phyloP scores from a whole-genome alignment of 2,113 vertebrate species.

The Amphilophus citrinellus region DNA sequence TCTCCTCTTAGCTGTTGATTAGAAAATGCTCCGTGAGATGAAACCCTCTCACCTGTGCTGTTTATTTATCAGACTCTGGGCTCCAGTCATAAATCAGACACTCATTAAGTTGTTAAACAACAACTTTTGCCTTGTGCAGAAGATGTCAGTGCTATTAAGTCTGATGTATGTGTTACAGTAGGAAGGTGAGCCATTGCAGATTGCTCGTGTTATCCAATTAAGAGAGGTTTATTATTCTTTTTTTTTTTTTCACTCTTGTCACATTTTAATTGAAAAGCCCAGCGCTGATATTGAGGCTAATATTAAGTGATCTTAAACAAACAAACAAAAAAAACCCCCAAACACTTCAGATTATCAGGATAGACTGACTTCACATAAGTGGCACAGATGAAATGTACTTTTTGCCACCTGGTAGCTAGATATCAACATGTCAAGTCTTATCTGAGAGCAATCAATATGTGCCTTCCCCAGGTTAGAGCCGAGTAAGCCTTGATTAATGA shows the following conservation, averaged over 20 bases:
- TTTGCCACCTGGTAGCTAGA: background rate
- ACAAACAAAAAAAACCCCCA: background rate
- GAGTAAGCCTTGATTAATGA: background rate
- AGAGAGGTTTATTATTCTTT: background rate
- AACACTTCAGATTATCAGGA: background rate
- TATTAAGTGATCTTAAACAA: background rate
- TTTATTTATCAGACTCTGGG: slow-evolving; percentile 56
- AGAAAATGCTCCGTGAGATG: slow-evolving; percentile 47
- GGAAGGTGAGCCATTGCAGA: slow-evolving; percentile 15
- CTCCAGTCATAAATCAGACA: slow-evolving; percentile 64
- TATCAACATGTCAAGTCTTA: background rate
- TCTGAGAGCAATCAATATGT: background rate
- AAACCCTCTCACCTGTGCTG: slow-evolving; percentile 48
- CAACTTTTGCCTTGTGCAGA: slow-evolving; percentile 57
- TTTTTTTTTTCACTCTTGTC: background rate
- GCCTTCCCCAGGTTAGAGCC: background rate
- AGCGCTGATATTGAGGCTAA: background rate
- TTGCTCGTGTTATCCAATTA: slow-evolving; percentile 33
- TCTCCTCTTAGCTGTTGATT: slow-evolving; percentile 39
- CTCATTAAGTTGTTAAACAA: slow-evolving; percentile 69
- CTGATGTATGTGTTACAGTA: slow-evolving; percentile 53
- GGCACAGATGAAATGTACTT: background rate
- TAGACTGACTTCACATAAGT: background rate
- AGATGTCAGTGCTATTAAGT: slow-evolving; percentile 55
- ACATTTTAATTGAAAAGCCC: slow-evolving; percentile 15